phyloP scores from a whole-genome alignment of 2,888 invertebrate genomes.

The Onchidella celtica region DNA sequence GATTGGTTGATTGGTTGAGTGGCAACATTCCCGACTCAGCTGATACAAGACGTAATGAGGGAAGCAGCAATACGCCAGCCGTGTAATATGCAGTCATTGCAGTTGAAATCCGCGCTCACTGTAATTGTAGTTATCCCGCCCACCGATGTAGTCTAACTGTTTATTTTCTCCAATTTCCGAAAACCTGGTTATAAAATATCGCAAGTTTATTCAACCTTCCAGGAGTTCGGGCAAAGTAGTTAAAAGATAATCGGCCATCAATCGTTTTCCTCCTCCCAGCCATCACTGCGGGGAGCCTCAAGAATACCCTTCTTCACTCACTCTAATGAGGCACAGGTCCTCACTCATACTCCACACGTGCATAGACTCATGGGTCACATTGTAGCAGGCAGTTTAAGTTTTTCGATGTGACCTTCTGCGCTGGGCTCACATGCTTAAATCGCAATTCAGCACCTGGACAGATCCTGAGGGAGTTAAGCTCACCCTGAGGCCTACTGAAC shows the following conservation, averaged over 20 bases:
- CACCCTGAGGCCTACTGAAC: no score
- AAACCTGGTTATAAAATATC: no score
- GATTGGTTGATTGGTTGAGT: no score
- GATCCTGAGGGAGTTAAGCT: not conserved
- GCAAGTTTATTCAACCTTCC: constrained; percentile 2
- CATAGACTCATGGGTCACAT: not conserved
- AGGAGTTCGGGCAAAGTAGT: not conserved
- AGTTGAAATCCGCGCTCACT: no score
- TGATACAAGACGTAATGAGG: no score
- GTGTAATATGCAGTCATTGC: no score
- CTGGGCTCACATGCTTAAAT: not conserved
- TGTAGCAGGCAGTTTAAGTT: not conserved
- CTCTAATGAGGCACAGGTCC: constrained; percentile 28
- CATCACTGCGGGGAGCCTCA: not conserved
- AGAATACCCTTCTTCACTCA: not conserved
- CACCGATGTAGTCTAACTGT: no score
- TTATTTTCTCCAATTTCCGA: no score
- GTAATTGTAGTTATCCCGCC: no score
- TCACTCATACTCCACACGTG: constrained; percentile 17
- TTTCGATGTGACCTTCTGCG: constrained; percentile 3
- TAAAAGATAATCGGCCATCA: constrained; percentile 2
- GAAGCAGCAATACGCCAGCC: no score
- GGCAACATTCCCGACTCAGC: no score
- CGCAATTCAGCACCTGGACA: constrained; percentile 22
- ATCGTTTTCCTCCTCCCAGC: constrained; percentile 13